Conservation (phyloP, 2,888 invertebrate genomes). For the Drosophila recens region DNA sequence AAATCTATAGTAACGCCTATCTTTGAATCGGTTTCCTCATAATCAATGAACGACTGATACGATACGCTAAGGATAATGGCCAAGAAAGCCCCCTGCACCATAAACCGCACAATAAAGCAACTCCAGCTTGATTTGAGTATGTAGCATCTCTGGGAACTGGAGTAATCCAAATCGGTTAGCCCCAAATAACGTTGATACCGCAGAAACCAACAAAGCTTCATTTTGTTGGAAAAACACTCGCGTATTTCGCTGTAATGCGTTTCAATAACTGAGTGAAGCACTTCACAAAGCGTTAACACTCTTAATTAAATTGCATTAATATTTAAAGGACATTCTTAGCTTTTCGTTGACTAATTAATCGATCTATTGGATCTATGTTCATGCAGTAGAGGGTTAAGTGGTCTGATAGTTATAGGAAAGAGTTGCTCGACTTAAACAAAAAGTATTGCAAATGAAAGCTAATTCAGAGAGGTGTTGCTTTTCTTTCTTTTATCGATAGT, state of each 20-base stretch:
- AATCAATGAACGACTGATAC: slow-evolving; percentile 24
- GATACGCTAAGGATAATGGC: slow-evolving; percentile 23
- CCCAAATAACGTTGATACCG: slow-evolving; percentile 61
- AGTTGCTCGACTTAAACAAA: neutral
- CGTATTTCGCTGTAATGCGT: neutral
- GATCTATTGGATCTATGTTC: no score
- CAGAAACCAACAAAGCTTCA: slow-evolving; percentile 42
- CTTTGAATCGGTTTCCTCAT: slow-evolving; percentile 20
- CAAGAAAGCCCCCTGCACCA: slow-evolving; percentile 25
- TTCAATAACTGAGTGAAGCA: slow-evolving; percentile 13
- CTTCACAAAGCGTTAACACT: neutral
- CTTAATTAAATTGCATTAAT: slow-evolving; percentile 23
- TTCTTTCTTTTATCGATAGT: neutral
- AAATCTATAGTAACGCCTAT: slow-evolving; percentile 42
- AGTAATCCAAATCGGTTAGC: slow-evolving; percentile 43
- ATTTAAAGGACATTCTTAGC: neutral
- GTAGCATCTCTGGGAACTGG: slow-evolving; percentile 2
- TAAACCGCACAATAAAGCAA: slow-evolving; percentile 1
- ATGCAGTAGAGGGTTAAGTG: no score
- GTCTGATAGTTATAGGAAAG: neutral
- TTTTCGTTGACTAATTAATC: neutral
- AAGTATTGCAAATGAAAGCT: no score
- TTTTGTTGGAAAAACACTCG: slow-evolving; percentile 8
- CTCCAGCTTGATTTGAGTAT: slow-evolving; percentile 22
- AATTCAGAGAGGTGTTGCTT: neutral